Base-by-base conservation (phyloP, 2,113 vertebrate species). In the Pholis gunnellus region DNA sequence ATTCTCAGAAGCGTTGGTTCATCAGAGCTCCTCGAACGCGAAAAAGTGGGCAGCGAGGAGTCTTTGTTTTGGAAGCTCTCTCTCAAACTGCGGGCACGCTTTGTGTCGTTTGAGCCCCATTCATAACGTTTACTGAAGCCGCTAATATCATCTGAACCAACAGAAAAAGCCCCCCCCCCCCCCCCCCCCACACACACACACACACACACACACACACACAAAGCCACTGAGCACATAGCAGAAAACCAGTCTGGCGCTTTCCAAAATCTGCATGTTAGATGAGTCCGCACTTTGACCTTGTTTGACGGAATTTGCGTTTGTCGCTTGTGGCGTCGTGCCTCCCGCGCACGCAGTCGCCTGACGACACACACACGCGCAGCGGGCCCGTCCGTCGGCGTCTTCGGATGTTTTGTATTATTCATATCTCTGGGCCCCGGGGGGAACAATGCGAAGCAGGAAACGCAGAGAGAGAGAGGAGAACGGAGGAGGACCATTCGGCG, bases 401-500 rank as follows among this genome's bases (percentile, higher is more conserved):
- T 4, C 46, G 6, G 48, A 8, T 20, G 50, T 50, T 79, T 80
- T 78, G 42, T 71, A 73, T 75, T 83, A 79, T 88, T 78, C 72
- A 83, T 75, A 63, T 79, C 54, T 63, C 42, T 46, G 38, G 75
- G 60, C 61, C 34, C 5, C 17, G 1, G 44, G 11, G 36, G 25
- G 60, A 60, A 22, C 15, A 40, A 73, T n/a, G 83, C 22, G 1
- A 75, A 29, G 46, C 50, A 63, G 50, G 1, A 52, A 20, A 75
- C 42, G 76, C 20, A 52, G 34, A 63, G 9, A 38, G 71, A 72
- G 48, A 72, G 61, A 68, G 69, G 71, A 64, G 72, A 72, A 78
- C 80, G 67, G 61, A 68, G 69, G 71, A 60, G 68, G 68, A 75
- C 80, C 80, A 20, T 90, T 79, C 89, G 88, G 87, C 85, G 82